Evolutionary conservation across 2,113 vertebrate species (phyloP), one percentile per base, ranked within the genome.

Genomic region (Alethe castanea): DNA sequence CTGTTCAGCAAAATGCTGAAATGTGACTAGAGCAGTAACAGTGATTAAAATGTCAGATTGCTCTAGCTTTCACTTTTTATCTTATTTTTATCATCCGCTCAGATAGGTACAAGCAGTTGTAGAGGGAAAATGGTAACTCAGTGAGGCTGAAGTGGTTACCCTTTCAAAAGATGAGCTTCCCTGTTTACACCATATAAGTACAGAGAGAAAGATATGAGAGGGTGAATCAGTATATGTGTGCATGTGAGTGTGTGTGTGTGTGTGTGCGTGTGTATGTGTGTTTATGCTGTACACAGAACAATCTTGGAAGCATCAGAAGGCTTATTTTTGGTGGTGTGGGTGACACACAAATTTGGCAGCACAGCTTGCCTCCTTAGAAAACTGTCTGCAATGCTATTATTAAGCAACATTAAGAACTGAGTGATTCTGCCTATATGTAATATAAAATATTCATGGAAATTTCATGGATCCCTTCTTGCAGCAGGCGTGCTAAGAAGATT

Each of bases 371-470:
- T 73, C 66, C 74, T 84, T 79, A 88, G 61, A 91, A 94, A 88
- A 90, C 47, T 77, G 31, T 82, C 93, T 79, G 48, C 16, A 88
- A 40, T 53, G 52, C 19, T 92, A 38, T 72, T 81, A 92, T 82
- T 92, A 93, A 94, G 25, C 28, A 67, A 76, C 54, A 67, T 84
- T 86, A 92, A 73, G 31, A 47, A 77, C 18, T 56, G 72, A 90
- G 74, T 59, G 40, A 93, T 90, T 92, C 16, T 3, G 4, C 36
- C 59, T 88, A 44, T 70, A 61, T 83, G 53, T 56, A 90, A 52
- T 24, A 70, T 80, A 50, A 93, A 94, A 91, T 23, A 79, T 86
- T 79, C 47, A 86, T 88, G 57, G 94, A 93, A 79, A 88, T 92
- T 90, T 94, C 42, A 67, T 87, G 57, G 22, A 19, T 61, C 23